A percentile compares a stretch with the other conserved stretches of the same genome.
These are phyloP conservation scores for Poeciliopsis turneri DNA, from an alignment of 2,797 vertebrate genomes.

Conservation along the genomic window DNA sequence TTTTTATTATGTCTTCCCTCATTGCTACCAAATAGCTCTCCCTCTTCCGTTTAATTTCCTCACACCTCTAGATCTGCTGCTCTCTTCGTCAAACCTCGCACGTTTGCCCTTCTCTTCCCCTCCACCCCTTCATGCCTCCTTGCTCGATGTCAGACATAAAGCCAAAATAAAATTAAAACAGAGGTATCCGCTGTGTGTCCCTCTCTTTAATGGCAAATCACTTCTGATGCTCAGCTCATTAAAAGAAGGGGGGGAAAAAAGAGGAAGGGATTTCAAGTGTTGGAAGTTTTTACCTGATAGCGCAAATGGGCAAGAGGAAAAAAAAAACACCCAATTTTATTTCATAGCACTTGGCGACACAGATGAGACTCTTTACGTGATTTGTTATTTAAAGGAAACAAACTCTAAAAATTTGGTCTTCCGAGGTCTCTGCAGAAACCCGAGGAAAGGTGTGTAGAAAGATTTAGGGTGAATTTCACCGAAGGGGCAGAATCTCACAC, in stretches of 20 bases:
- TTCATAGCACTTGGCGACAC: too few relatives aligned
- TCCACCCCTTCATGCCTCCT: slow-evolving; percentile 16
- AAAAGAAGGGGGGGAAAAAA: slow-evolving; percentile 32
- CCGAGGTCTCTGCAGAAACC: background rate
- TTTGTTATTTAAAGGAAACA: background rate
- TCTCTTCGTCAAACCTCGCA: slow-evolving; percentile 60
- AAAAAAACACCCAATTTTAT: background rate
- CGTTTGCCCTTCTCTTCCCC: slow-evolving; percentile 53
- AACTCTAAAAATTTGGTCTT: background rate
- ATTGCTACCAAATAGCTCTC: slow-evolving; percentile 70
- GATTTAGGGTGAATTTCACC: background rate
- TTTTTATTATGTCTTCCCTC: slow-evolving; percentile 72
- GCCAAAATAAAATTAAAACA: slow-evolving; percentile 68
- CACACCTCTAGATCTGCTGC: slow-evolving; percentile 65
- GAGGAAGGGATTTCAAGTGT: slow-evolving; percentile 36
- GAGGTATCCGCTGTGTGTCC: slow-evolving; percentile 56
- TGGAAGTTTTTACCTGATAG: slow-evolving; percentile 42
- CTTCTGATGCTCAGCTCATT: slow-evolving; percentile 64
- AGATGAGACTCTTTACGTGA: background rate
- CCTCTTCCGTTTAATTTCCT: slow-evolving; percentile 71
- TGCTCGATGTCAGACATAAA: slow-evolving; percentile 63
- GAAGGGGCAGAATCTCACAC: background rate
- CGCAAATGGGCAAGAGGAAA: slow-evolving; percentile 1
- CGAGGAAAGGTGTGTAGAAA: background rate
- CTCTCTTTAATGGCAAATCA: slow-evolving; percentile 37